These are phyloP conservation scores for Acropora yongei DNA, from an alignment of 64 coral and sea anemone genomes.

Conservation along the genomic window DNA sequence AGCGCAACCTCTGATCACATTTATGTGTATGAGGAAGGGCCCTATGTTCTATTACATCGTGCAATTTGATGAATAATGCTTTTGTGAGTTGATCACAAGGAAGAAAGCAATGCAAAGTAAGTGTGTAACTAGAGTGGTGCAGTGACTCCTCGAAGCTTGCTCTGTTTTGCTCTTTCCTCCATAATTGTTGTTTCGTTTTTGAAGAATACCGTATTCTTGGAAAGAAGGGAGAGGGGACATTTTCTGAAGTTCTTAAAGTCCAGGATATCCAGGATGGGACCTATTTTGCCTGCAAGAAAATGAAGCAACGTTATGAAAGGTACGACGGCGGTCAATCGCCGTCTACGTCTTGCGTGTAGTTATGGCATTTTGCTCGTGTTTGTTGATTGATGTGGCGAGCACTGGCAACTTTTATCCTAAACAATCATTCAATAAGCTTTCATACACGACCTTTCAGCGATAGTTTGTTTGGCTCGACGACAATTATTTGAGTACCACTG, in stretches of 20 bases:
- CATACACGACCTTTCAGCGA: neutral
- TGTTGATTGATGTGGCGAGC: neutral
- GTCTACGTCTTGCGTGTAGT: no score
- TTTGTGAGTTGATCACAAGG: neutral
- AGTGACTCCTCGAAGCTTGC: neutral
- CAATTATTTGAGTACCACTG: no score
- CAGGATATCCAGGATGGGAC: slow-evolving; percentile 92
- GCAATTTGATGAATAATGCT: neutral
- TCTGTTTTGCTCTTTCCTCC: neutral
- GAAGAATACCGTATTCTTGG: slow-evolving; percentile 97
- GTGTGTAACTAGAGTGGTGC: neutral
- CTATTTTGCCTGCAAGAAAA: slow-evolving; percentile 99
- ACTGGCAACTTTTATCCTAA: neutral
- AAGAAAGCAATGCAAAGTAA: slow-evolving; percentile 35
- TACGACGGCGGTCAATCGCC: neutral
- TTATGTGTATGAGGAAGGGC: neutral
- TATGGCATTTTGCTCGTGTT: neutral
- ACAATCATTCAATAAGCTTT: neutral
- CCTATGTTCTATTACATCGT: neutral
- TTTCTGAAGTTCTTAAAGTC: slow-evolving; percentile 97
- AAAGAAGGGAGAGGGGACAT: slow-evolving; percentile 98
- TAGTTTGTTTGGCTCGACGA: neutral
- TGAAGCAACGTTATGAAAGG: slow-evolving; percentile 98
- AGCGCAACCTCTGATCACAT: neutral
- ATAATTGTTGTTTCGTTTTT: slow-evolving; percentile 47